These are phyloP conservation scores for Melanostigma gelatinosum DNA, from an alignment of 2,113 vertebrate genomes.

Conservation along the genomic window DNA sequence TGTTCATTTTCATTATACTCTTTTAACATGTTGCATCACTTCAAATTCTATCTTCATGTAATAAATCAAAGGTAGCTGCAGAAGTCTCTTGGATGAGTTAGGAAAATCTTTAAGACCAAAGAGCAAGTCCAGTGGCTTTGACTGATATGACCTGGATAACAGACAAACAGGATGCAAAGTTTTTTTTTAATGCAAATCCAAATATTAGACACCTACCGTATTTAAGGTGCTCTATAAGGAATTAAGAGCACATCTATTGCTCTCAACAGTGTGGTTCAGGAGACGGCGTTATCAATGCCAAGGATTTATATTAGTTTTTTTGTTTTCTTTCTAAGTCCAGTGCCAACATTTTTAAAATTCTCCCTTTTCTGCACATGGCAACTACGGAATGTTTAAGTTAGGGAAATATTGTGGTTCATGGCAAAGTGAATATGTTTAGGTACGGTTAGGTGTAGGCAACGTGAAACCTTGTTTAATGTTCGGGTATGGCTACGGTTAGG, in stretches of 20 bases:
- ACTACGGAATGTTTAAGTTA: background rate
- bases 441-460: too few species aligned
- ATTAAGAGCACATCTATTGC: background rate
- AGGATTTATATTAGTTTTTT: too few species aligned
- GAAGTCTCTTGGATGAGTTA: background rate
- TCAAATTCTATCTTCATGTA: conserved; percentile 28
- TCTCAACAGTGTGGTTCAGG: background rate
- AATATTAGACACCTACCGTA: background rate
- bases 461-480: background rate
- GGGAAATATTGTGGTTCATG: background rate
- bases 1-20: conserved; percentile 43
- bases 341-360: background rate
- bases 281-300: background rate
- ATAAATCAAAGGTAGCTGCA: conserved; percentile 41
- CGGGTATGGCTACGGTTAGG: background rate
- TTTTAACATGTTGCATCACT: conserved; percentile 59
- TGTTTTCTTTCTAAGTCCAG: background rate
- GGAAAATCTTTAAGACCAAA: conserved; percentile 20
- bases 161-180: background rate
- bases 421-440: background rate
- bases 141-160: conserved; percentile 14
- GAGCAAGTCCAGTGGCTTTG: conserved; percentile 1
- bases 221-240: background rate
- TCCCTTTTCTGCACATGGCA: background rate
- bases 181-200: background rate